Evolutionary conservation across 2,113 vertebrate species (phyloP).

Genomic region (Python bivittatus): DNA sequence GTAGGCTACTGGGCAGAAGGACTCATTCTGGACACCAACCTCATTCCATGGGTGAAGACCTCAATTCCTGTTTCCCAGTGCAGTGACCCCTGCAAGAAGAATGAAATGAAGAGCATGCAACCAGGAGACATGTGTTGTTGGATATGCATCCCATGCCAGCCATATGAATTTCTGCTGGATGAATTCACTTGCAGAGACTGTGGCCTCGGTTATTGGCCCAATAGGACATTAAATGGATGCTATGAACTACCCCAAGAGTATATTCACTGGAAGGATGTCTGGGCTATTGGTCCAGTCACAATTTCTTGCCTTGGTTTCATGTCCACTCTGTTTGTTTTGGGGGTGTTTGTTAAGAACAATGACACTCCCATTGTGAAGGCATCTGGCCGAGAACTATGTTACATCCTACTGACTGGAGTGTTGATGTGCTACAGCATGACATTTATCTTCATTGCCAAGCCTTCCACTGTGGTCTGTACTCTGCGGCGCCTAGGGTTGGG

Average conservation of each 20-base stretch:
- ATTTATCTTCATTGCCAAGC: conserved; percentile 94
- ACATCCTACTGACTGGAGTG: conserved; percentile 92
- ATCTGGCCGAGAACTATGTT: conserved; percentile 94
- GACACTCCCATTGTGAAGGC: conserved; percentile 95
- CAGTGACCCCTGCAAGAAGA: conserved; percentile 94
- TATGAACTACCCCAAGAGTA: conserved; percentile 94
- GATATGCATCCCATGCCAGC: conserved; percentile 96
- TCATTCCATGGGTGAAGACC: conserved; percentile 83
- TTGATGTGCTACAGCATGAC: conserved; percentile 98
- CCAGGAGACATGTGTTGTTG: conserved; percentile 98
- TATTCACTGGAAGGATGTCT: conserved; percentile 93
- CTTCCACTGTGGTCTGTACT: conserved; percentile 88
- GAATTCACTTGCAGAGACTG: conserved; percentile 96
- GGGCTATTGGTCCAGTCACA: conserved; percentile 93
- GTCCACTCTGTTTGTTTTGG: conserved; percentile 89
- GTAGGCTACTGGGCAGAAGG: conserved; percentile 96
- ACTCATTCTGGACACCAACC: conserved; percentile 84
- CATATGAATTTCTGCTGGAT: conserved; percentile 90
- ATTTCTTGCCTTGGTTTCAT: conserved; percentile 93
- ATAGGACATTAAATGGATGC: conserved; percentile 88
- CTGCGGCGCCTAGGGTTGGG: conserved; percentile 91
- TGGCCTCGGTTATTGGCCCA: conserved; percentile 91
- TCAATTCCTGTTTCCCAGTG: conserved; percentile 90
- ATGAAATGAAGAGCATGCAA: conserved; percentile 97
- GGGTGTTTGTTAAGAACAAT: conserved; percentile 89